Base-by-base conservation (phyloP, 2,113 vertebrate species). In the Lepidothrix coronata region DNA sequence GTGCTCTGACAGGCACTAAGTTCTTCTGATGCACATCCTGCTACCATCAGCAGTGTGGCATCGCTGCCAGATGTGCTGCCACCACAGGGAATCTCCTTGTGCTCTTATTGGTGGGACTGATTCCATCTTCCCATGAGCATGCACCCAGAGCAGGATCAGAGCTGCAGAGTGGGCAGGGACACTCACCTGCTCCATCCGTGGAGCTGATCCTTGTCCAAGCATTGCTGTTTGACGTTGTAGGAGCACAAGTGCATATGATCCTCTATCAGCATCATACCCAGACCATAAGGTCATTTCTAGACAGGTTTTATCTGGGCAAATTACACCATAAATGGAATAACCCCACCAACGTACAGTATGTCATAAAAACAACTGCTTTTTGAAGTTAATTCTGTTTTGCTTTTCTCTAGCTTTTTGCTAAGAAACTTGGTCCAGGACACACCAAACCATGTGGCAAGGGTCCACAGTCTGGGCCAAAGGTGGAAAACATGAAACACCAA, bases 241-340 rank as follows among this genome's bases (percentile, higher is more conserved):
- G 51, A 91, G 65, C 72, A 21, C 33, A 59, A 88, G 19, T 5
- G 0, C 66, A 8, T 16, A 11, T 33, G 17, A 52, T 75, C 39
- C 85, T 93, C 78, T 74, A 70, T 85, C 89, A 76, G 71, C 75
- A 43, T 95, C 95, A 95, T 97, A 95, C 84, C 49, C 94, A 97
- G 97, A 97, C 96, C 91, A 52, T 96, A 97, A 97, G 58, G 88
- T 98, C 95, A 97, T 65, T 97, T 93, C 94, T 93, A 95, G 83
- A 73, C 66, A 66, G 44, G 72, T 87, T 91, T 96, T 95, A 89
- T 95, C 91, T 94, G 85, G 82, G 65, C 44, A 84, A 97, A 91
- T 88, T 80, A 54, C 37, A 79, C 85, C 33, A 13, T 43, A 48
- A 68, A 79, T 28, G 31, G 82, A 72, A 92, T 85, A 96, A 84